Evolutionary conservation across 2,113 vertebrate genomes (phyloP).

Genomic region (Hypocryptadius cinnamomeus): DNA sequence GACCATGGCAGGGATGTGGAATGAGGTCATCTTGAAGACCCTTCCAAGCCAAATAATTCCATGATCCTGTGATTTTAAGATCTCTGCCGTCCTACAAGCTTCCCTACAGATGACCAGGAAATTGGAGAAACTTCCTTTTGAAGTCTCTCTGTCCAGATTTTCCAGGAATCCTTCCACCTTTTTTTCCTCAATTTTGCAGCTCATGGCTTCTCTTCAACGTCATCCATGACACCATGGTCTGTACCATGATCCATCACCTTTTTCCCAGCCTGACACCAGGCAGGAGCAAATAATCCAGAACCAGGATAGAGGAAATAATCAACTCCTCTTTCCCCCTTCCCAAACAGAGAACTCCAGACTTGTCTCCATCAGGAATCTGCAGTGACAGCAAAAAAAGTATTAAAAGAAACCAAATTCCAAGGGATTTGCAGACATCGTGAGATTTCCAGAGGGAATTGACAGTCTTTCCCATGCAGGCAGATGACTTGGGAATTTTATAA

Average conservation of each 20-base stretch:
- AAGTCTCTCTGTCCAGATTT: background rate
- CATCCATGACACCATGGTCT: rapidly evolving
- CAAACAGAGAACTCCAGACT: background rate
- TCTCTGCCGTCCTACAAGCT: background rate
- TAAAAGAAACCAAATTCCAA: background rate
- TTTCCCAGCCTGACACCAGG: background rate
- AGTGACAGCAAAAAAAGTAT: background rate
- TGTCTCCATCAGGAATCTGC: background rate
- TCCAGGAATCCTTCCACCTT: background rate
- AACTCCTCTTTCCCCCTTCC: background rate
- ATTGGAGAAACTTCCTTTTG: background rate
- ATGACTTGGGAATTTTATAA: background rate
- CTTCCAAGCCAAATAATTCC: background rate
- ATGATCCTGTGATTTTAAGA: background rate
- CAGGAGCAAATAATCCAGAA: background rate
- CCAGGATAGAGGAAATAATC: background rate
- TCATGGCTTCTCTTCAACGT: rapidly evolving
- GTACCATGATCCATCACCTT: rapidly evolving
- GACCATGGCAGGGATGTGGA: background rate
- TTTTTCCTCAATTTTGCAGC: background rate
- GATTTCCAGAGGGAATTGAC: background rate
- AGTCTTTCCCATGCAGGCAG: background rate
- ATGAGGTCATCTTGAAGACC: rapidly evolving
- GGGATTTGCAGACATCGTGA: background rate
- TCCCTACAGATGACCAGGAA: background rate